A percentile compares a stretch with the other conserved stretches of the same genome.
phyloP scores from a whole-genome alignment of 64 coral and sea anemone genomes.

The Stichodactyla helianthus region DNA sequence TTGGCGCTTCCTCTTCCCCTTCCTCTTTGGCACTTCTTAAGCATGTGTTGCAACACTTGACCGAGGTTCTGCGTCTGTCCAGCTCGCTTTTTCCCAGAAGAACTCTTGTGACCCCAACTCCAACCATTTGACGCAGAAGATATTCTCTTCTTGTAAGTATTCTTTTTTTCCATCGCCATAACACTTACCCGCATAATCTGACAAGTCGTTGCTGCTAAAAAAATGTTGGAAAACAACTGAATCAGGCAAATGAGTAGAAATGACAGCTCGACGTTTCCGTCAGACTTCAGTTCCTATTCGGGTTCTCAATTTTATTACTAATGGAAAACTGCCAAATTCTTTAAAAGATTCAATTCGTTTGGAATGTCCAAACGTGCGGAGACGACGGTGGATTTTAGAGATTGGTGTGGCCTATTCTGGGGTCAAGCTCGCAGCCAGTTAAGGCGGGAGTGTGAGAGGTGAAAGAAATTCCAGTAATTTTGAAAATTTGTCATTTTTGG shows the following conservation, averaged over 20 bases:
- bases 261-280: no score
- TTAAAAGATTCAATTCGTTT: no score
- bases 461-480: no score
- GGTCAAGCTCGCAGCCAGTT: no score
- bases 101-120: background rate
- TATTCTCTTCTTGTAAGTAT: background rate
- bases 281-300: no score
- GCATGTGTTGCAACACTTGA: background rate
- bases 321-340: no score
- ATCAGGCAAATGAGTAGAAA: background rate
- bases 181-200: background rate
- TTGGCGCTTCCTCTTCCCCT: background rate
- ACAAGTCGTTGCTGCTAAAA: conserved; percentile 4
- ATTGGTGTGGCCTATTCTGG: no score
- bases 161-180: background rate
- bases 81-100: background rate
- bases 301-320: no score
- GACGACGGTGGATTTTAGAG: no score
- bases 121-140: background rate
- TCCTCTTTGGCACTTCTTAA: background rate
- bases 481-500: background rate
- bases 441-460: no score
- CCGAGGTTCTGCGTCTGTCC: background rate
- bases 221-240: background rate
- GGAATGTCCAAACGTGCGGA: no score